phyloP scores from a whole-genome alignment of 2,113 vertebrate species.

The Erpornis zantholeuca region DNA sequence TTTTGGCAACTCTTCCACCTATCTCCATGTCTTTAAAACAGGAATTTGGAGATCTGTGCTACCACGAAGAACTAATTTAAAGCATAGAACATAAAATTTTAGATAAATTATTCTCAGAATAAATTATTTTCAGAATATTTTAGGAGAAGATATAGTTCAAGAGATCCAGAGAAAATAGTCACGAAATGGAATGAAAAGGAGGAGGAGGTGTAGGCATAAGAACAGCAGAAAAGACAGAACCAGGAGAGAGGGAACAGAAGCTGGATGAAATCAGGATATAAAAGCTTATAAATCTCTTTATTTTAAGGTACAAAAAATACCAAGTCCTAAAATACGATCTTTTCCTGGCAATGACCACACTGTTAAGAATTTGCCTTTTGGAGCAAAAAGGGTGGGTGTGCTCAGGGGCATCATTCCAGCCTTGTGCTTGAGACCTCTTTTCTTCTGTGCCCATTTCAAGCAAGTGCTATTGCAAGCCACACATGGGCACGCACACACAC shows the following conservation, averaged over 20 bases:
- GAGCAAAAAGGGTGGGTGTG: neutral
- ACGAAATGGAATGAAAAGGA: neutral
- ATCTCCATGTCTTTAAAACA: neutral
- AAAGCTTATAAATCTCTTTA: neutral
- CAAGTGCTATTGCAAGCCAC: neutral
- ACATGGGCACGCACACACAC: neutral
- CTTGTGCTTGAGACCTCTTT: neutral
- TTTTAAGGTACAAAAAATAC: neutral
- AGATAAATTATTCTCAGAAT: neutral
- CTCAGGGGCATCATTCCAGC: neutral
- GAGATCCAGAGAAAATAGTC: neutral
- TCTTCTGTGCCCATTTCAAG: neutral
- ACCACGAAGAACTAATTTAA: neutral
- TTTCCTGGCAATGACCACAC: neutral
- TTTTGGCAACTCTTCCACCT: neutral
- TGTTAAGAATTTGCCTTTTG: neutral
- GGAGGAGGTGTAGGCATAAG: neutral
- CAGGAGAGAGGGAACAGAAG: neutral
- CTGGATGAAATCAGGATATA: neutral
- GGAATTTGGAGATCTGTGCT: neutral
- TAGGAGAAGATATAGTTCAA: neutral
- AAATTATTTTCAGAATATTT: neutral
- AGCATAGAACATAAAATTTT: neutral
- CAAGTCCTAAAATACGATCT: neutral
- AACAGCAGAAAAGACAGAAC: neutral